These are phyloP conservation scores for Perodicticus potto DNA, from an alignment of 2,797 vertebrate genomes.

Conservation along the genomic window DNA sequence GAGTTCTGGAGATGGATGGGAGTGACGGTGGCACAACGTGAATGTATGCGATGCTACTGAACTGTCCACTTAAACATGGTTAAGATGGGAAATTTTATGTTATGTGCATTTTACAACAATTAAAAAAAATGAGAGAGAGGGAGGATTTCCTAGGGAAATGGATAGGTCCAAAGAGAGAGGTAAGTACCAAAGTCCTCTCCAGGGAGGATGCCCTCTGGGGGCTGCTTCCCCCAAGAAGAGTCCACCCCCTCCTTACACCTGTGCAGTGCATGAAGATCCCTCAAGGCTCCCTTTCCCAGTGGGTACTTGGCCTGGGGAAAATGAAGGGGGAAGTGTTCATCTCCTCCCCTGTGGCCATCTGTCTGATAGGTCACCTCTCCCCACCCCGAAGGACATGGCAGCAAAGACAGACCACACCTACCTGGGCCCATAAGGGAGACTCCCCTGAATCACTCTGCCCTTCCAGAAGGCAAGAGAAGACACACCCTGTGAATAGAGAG, in stretches of 20 bases:
- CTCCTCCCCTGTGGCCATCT: background rate
- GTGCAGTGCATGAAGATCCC: background rate
- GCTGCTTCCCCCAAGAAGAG: background rate
- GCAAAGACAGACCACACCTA: background rate
- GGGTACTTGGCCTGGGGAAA: background rate
- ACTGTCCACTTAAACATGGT: background rate
- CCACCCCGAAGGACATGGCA: accelerated
- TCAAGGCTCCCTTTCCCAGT: background rate
- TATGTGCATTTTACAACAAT: background rate
- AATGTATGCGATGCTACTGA: background rate
- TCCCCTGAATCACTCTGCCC: background rate
- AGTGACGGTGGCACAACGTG: background rate
- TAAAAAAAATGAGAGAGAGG: background rate
- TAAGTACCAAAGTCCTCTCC: background rate
- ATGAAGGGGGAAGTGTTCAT: too few relatives aligned
- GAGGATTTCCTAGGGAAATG: background rate
- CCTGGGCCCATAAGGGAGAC: accelerated
- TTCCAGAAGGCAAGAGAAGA: background rate
- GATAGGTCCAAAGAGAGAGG: background rate
- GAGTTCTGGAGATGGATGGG: background rate
- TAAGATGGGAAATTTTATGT: background rate
- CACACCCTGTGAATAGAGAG: background rate
- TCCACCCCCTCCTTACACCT: background rate
- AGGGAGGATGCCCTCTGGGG: background rate
- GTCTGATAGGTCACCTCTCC: background rate